Evolutionary conservation across 2,888 invertebrate species (phyloP).

Genomic region (Clostera curtula): DNA sequence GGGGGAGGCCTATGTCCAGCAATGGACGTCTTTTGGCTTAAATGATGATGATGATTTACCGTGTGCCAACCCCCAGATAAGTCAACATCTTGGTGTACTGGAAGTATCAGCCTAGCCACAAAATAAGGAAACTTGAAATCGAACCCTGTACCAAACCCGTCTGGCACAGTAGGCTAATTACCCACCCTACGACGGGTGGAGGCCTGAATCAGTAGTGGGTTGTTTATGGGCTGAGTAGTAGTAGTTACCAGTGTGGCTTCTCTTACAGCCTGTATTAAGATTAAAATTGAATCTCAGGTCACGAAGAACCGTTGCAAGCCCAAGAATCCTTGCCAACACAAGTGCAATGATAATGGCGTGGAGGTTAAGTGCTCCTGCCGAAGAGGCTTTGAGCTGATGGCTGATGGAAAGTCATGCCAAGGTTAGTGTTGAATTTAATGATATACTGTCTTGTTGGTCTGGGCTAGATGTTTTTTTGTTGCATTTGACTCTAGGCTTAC

Average conservation of each 20-base stretch:
- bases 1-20: no score
- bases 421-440: constrained; percentile 42
- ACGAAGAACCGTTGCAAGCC: constrained; percentile 72
- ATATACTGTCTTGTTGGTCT: background rate
- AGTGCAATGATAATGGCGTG: constrained; percentile 81
- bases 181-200: no score
- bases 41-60: no score
- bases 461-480: background rate
- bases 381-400: constrained; percentile 79
- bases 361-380: constrained; percentile 82
- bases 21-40: no score
- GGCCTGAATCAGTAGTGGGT: no score
- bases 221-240: constrained; percentile 1
- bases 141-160: no score
- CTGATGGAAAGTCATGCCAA: constrained; percentile 80
- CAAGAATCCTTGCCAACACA: constrained; percentile 83
- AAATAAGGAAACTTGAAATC: no score
- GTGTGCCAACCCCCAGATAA: no score
- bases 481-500: no score
- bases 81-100: no score
- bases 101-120: no score
- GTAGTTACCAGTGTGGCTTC: background rate
- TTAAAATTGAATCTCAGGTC: constrained; percentile 33
- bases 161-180: no score
- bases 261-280: background rate